phyloP scores from a whole-genome alignment of 1,140 invertebrate genomes.

The Drosophila pseudoobscura region DNA sequence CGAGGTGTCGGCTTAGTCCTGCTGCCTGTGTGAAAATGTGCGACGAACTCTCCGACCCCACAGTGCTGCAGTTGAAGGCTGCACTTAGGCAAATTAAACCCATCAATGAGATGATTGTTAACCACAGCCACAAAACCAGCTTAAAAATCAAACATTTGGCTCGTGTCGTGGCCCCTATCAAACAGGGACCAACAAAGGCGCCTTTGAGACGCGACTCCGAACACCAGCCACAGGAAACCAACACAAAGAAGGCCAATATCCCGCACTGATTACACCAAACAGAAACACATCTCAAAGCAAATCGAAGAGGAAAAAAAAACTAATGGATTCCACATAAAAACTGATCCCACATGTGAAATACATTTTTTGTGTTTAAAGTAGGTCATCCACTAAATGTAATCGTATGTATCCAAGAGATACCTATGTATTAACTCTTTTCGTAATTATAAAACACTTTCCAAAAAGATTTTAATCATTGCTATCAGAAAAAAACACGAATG shows the following conservation, averaged over 20 bases:
- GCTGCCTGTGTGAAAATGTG: conserved; percentile 42
- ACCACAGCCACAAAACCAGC: conserved; percentile 29
- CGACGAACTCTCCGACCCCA: conserved; percentile 37
- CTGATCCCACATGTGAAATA: no score
- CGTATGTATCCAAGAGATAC: no score
- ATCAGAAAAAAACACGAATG: no score
- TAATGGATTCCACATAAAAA: neutral
- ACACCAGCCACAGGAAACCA: neutral
- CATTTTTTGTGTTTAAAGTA: neutral
- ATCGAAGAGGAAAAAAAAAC: neutral
- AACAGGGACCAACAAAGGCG: conserved; percentile 15
- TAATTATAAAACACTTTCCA: no score
- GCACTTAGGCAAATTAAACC: conserved; percentile 78
- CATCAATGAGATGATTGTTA: conserved; percentile 53
- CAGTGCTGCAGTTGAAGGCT: conserved; percentile 54
- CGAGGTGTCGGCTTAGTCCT: conserved; percentile 46
- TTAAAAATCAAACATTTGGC: conserved; percentile 44
- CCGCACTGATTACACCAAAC: neutral
- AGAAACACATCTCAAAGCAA: neutral
- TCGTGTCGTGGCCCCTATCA: conserved; percentile 32
- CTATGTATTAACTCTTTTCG: no score
- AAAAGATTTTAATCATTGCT: no score
- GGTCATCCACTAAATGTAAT: no score
- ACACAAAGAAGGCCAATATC: conserved; percentile 9
- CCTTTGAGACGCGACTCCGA: conserved; percentile 9